Conservation (phyloP, 2,113 vertebrate genomes). For the Protobothrops flavoviridis region DNA sequence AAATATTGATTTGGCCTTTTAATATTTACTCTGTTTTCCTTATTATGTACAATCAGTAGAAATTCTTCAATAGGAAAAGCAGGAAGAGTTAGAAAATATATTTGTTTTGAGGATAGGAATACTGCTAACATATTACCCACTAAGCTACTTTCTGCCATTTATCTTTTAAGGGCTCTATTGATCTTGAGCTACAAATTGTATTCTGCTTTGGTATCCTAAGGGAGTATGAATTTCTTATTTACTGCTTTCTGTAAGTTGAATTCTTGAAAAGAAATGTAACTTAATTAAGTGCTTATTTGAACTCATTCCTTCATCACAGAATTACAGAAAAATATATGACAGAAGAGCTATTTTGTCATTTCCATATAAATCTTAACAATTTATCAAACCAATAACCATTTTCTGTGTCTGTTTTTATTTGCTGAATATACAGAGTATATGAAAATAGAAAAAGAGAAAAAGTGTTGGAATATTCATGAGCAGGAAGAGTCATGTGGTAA, state of each 20-base stretch:
- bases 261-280: constrained; percentile 3
- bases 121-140: neutral
- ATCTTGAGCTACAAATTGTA: neutral
- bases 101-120: neutral
- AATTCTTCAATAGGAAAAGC: no score
- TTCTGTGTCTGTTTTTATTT: neutral
- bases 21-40: neutral
- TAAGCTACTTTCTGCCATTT: neutral
- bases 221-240: neutral
- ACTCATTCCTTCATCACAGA: neutral
- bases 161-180: neutral
- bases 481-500: no score
- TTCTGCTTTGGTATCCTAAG: neutral
- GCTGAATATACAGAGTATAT: neutral
- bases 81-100: neutral
- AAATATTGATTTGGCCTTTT: neutral
- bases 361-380: neutral
- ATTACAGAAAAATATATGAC: neutral
- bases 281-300: constrained; percentile 12
- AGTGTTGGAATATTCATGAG: no score
- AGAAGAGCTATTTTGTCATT: neutral
- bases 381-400: neutral
- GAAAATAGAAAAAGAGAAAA: neutral
- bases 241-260: neutral
- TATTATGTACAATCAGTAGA: neutral